These are phyloP conservation scores for Periphyllus acericola DNA, from an alignment of 2,888 invertebrate genomes.

Conservation along the genomic window DNA sequence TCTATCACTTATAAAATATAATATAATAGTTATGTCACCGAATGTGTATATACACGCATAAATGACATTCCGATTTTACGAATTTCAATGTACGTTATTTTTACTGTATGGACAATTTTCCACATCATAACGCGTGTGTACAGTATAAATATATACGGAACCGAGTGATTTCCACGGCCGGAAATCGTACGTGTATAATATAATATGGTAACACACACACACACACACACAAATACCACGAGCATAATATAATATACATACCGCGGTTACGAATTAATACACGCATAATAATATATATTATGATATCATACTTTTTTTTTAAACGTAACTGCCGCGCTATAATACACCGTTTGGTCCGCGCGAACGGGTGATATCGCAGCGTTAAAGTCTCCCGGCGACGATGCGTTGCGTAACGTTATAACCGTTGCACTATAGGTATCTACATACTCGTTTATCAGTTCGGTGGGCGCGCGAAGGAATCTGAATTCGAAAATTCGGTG, in stretches of 20 bases:
- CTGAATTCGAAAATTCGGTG: neutral
- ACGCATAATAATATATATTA: neutral
- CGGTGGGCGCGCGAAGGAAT: neutral
- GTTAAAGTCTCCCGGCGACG: slow-evolving; percentile 51
- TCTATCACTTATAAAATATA: slow-evolving; percentile 34
- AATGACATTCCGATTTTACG: slow-evolving; percentile 39
- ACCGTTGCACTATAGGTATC: neutral
- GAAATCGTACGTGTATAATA: neutral
- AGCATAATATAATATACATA: neutral
- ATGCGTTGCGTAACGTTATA: neutral
- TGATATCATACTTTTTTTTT: neutral
- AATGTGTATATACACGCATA: neutral
- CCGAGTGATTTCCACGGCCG: slow-evolving; percentile 1
- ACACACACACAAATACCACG: neutral
- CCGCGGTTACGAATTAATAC: neutral
- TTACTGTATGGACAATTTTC: slow-evolving; percentile 19
- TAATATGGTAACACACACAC: neutral
- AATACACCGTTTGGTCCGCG: neutral
- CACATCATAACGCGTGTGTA: neutral
- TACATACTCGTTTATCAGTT: neutral
- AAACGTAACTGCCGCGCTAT: neutral
- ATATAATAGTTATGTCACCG: slow-evolving; percentile 45
- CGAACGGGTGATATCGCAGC: neutral
- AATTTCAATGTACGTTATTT: slow-evolving; percentile 20
- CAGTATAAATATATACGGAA: neutral